Conservation (phyloP, 2,113 vertebrate species). For the Lampris megalopsis region DNA sequence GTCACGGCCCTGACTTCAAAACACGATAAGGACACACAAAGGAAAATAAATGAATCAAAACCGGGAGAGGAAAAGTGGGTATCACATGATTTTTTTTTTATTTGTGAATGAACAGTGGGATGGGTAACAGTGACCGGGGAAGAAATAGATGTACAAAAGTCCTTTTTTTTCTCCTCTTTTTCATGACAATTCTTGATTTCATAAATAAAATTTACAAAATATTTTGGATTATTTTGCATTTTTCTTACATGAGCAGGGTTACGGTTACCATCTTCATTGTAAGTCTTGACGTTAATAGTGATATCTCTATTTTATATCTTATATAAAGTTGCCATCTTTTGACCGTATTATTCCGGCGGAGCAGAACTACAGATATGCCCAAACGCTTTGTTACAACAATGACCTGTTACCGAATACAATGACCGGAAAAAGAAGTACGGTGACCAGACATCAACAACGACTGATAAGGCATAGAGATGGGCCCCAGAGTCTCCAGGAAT, state of each 20-base stretch:
- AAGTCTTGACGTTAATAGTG: constrained; percentile 68
- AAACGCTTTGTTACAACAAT: constrained; percentile 65
- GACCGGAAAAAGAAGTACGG: constrained; percentile 52
- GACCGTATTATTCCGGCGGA: constrained; percentile 41
- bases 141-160: constrained; percentile 76
- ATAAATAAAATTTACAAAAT: constrained; percentile 83
- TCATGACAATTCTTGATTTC: constrained; percentile 68
- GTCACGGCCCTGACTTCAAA: background rate
- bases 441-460: constrained; percentile 59
- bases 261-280: constrained; percentile 63
- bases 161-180: constrained; percentile 57
- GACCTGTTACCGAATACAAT: constrained; percentile 60
- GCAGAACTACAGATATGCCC: constrained; percentile 54
- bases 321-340: constrained; percentile 52
- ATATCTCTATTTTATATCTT: constrained; percentile 62
- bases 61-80: constrained; percentile 40
- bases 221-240: constrained; percentile 72
- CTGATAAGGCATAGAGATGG: constrained; percentile 62
- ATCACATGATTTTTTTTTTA: constrained; percentile 77
- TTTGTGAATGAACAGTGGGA: constrained; percentile 78
- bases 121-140: constrained; percentile 71
- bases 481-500: constrained; percentile 41
- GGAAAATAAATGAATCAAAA: background rate
- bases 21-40: background rate
- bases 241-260: constrained; percentile 64